Evolutionary conservation across 2,888 invertebrate genomes (phyloP).

Genomic region (Pollenia griseotomentosa): DNA sequence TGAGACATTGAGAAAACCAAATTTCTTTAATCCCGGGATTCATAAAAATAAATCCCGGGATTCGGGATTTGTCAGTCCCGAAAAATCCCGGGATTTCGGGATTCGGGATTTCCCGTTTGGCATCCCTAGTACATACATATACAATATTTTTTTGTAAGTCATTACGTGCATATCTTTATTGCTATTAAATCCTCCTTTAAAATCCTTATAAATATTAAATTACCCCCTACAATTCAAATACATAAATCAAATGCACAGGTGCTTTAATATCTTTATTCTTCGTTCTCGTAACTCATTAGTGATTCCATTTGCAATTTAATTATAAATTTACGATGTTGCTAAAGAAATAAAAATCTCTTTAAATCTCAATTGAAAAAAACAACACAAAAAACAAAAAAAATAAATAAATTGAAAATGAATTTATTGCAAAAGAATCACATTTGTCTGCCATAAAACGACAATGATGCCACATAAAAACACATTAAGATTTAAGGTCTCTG

Average conservation of each 20-base stretch:
- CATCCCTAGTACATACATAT: no score
- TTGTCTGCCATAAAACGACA: neutral
- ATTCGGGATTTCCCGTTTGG: no score
- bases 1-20: no score
- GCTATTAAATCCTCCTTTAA: neutral
- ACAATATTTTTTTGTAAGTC: no score
- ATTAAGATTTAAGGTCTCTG: neutral
- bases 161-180: neutral
- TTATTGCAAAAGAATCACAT: slow-evolving; percentile 12
- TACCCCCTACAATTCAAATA: neutral
- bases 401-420: slow-evolving; percentile 5
- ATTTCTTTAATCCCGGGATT: no score
- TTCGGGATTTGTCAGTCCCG: no score
- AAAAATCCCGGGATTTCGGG: no score
- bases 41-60: no score
- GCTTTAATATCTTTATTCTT: slow-evolving; percentile 4
- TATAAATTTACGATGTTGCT: slow-evolving; percentile 1
- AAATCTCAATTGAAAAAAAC: neutral
- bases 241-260: slow-evolving; percentile 26
- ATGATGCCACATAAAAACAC: neutral
- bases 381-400: no score
- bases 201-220: slow-evolving; percentile 2
- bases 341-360: neutral
- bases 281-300: slow-evolving; percentile 18
- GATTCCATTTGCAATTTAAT: slow-evolving; percentile 42